phyloP scores from a whole-genome alignment of 2,888 invertebrate genomes.

The Liposcelis brunnea region DNA sequence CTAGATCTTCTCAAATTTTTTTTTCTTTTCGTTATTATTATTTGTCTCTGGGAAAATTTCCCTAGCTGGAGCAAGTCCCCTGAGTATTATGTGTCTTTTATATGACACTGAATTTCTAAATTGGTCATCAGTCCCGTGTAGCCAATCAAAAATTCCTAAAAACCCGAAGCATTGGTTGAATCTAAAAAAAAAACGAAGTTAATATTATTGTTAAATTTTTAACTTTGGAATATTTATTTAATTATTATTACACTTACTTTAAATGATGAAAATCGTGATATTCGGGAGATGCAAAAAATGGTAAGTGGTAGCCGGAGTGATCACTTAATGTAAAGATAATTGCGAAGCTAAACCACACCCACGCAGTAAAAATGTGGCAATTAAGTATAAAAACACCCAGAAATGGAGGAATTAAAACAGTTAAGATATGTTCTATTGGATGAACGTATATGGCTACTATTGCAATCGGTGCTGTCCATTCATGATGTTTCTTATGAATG shows the following conservation, averaged over 20 bases:
- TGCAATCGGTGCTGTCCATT: constrained; percentile 75
- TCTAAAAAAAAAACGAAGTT: constrained; percentile 29
- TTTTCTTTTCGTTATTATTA: too few relatives aligned
- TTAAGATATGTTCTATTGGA: constrained; percentile 57
- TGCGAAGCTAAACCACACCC: constrained; percentile 63
- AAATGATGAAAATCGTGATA: constrained; percentile 78
- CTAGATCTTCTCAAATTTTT: not conserved
- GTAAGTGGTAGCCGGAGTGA: constrained; percentile 72
- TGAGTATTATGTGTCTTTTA: constrained; percentile 52
- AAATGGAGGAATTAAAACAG: constrained; percentile 58
- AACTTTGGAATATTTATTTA: too few relatives aligned
- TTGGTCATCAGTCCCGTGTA: constrained; percentile 64
- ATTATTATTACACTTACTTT: constrained; percentile 42
- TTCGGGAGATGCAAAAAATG: constrained; percentile 70
- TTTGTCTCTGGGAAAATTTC: constrained; percentile 46
- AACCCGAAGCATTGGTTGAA: constrained; percentile 75
- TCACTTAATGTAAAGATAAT: constrained; percentile 60
- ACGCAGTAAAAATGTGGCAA: constrained; percentile 56
- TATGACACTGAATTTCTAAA: constrained; percentile 56
- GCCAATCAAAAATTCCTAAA: constrained; percentile 58
- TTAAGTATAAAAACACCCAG: constrained; percentile 55
- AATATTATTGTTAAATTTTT: too few relatives aligned
- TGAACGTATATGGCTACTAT: constrained; percentile 65
- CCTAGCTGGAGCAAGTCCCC: constrained; percentile 44
- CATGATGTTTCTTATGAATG: too few relatives aligned